A percentile compares a stretch with the other conserved stretches of the same genome.
Conservation (phyloP, 2,888 invertebrate species). For the Acronicta alni region DNA sequence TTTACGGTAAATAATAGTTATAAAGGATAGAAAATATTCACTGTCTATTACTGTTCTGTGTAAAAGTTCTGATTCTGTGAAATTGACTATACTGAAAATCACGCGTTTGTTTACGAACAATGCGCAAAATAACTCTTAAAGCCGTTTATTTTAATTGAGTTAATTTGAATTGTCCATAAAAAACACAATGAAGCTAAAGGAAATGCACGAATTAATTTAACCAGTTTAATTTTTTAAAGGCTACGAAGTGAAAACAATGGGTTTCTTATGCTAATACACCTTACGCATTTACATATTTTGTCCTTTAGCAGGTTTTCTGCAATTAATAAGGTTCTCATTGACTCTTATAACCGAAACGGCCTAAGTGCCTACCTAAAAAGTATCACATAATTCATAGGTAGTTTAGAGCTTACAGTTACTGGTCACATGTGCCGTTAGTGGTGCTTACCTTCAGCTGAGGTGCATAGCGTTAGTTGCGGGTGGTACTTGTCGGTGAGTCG, state of each 20-base stretch:
- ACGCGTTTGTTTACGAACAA: constrained; percentile 46
- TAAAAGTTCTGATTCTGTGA: constrained; percentile 15
- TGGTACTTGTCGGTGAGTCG: constrained; percentile 94
- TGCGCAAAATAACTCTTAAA: constrained; percentile 46
- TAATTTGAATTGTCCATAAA: constrained; percentile 59
- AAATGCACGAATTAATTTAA: constrained; percentile 57
- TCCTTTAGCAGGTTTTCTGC: constrained; percentile 49
- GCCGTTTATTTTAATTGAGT: constrained; percentile 50
- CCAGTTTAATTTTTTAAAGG: constrained; percentile 56
- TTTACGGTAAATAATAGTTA: constrained; percentile 8
- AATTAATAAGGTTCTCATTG: constrained; percentile 19
- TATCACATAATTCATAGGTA: no score
- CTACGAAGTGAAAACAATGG: constrained; percentile 63
- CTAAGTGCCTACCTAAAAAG: not conserved
- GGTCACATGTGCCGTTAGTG: not conserved
- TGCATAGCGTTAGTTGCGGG: constrained; percentile 93
- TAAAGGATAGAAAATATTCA: constrained; percentile 7
- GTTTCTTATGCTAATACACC: constrained; percentile 74
- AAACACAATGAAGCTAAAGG: constrained; percentile 56
- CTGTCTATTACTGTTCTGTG: constrained; percentile 19
- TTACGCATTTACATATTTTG: constrained; percentile 54
- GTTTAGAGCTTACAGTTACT: no score
- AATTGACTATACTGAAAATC: constrained; percentile 34
- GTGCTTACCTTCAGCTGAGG: constrained; percentile 92
- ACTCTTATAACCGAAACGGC: not conserved